A percentile compares a stretch with the other conserved stretches of the same genome.
These are phyloP conservation scores for Blennius ocellaris DNA, from an alignment of 2,113 vertebrate genomes.

Conservation along the genomic window DNA sequence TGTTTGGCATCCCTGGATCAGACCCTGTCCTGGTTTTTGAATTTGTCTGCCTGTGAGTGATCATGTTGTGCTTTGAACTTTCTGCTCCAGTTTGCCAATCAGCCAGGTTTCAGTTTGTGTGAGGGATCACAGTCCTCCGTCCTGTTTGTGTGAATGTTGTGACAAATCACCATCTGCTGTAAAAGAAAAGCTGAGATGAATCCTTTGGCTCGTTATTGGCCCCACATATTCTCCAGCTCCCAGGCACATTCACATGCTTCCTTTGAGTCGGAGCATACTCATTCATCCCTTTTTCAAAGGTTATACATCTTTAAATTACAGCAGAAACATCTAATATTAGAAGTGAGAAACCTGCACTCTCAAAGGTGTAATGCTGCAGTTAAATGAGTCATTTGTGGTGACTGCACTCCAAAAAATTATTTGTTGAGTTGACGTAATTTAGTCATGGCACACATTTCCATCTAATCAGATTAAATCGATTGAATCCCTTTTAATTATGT, in stretches of 20 bases:
- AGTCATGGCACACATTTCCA: too few relatives aligned
- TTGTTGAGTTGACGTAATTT: too few relatives aligned
- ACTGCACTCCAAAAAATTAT: too few relatives aligned
- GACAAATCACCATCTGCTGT: background rate
- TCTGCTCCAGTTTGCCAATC: too few relatives aligned
- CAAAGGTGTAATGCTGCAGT: background rate
- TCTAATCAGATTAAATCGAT: too few relatives aligned
- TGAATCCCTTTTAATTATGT: too few relatives aligned
- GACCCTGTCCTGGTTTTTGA: too few relatives aligned
- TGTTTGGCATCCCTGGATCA: too few relatives aligned
- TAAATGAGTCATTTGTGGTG: too few relatives aligned
- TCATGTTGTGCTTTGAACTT: too few relatives aligned
- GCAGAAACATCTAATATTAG: background rate
- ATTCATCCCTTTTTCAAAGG: background rate
- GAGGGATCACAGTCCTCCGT: background rate
- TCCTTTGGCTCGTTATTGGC: background rate
- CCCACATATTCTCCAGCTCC: background rate
- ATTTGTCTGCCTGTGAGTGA: too few relatives aligned
- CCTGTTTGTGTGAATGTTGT: background rate
- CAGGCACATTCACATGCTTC: background rate
- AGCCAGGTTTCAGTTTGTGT: too few relatives aligned
- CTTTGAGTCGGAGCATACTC: background rate
- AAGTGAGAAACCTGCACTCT: background rate
- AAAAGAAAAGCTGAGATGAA: background rate
- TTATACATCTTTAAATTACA: slow-evolving; percentile 1